Conservation (phyloP, 2,888 invertebrate genomes). For the Lysandra bellargus region DNA sequence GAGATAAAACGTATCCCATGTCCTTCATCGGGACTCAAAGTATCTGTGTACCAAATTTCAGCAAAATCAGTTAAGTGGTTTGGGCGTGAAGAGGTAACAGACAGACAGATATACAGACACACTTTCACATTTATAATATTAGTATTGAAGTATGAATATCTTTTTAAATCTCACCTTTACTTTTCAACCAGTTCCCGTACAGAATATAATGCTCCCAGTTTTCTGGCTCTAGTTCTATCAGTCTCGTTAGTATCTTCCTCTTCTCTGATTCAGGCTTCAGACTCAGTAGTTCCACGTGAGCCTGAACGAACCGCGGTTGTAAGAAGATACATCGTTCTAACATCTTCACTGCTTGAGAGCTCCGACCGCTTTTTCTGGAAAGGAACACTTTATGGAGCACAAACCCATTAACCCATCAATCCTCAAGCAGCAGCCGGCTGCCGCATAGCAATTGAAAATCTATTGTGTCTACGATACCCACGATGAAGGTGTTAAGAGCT, state of each 20-base stretch:
- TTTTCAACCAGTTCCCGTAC: conserved; percentile 86
- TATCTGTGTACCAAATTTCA: too few species aligned
- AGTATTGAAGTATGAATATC: too few species aligned
- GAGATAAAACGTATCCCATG: too few species aligned
- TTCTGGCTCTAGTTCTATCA: conserved; percentile 83
- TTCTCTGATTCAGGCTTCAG: conserved; percentile 80
- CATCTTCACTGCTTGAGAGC: conserved; percentile 83
- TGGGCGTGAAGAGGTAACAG: too few species aligned
- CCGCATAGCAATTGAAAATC: too few species aligned
- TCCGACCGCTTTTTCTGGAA: conserved; percentile 83
- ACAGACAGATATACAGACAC: too few species aligned
- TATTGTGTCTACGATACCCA: too few species aligned
- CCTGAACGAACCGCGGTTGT: conserved; percentile 85
- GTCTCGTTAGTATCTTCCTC: conserved; percentile 79
- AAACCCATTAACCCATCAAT: neutral
- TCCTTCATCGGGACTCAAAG: too few species aligned
- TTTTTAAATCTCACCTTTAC: conserved; percentile 68
- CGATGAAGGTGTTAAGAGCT: neutral
- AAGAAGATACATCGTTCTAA: conserved; percentile 83
- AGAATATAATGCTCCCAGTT: conserved; percentile 87
- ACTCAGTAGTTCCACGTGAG: conserved; percentile 84
- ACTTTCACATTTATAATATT: neutral
- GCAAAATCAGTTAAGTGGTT: too few species aligned
- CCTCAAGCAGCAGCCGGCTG: too few species aligned
- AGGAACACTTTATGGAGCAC: neutral